A percentile compares a stretch with the other conserved stretches of the same genome.
Conservation (phyloP, 2,888 invertebrate species). For the Hypena proboscidalis region DNA sequence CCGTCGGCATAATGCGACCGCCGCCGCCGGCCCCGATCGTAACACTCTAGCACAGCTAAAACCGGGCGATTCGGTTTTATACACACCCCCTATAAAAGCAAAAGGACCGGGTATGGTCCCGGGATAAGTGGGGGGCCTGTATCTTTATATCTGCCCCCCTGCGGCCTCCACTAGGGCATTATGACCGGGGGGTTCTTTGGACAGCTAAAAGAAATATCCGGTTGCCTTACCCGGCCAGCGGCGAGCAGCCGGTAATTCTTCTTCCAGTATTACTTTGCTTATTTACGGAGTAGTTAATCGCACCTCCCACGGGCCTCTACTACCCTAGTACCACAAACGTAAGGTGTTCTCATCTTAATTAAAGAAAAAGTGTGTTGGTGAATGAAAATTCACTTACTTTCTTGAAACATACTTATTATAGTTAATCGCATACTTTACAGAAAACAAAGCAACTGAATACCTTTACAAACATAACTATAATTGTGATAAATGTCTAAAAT, state of each 20-base stretch:
- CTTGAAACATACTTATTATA: too few species aligned
- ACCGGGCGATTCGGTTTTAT: conserved; percentile 85
- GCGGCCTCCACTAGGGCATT: conserved; percentile 76
- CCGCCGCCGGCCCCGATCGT: conserved; percentile 79
- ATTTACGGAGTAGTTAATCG: conserved; percentile 76
- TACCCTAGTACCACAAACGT: conserved; percentile 47
- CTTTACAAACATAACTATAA: too few species aligned
- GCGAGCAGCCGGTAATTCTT: conserved; percentile 77
- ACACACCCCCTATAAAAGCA: conserved; percentile 85
- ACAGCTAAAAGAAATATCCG: conserved; percentile 86
- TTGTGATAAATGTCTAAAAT: too few species aligned
- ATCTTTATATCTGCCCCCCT: conserved; percentile 84
- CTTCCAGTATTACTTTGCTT: conserved; percentile 77
- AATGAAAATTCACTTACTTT: not conserved
- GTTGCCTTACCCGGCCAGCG: conserved; percentile 74
- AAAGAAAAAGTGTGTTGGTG: conserved; percentile 29
- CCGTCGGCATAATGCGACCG: conserved; percentile 72
- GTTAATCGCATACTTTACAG: too few species aligned
- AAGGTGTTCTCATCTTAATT: conserved; percentile 38
- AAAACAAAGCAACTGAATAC: too few species aligned
- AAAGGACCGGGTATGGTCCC: conserved; percentile 82
- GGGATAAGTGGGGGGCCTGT: conserved; percentile 83
- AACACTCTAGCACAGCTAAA: conserved; percentile 83
- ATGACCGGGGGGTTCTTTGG: conserved; percentile 84
- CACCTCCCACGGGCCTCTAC: conserved; percentile 60